These are phyloP conservation scores for Spodoptera frugiperda DNA, from an alignment of 1,140 invertebrate species.

Conservation along the genomic window DNA sequence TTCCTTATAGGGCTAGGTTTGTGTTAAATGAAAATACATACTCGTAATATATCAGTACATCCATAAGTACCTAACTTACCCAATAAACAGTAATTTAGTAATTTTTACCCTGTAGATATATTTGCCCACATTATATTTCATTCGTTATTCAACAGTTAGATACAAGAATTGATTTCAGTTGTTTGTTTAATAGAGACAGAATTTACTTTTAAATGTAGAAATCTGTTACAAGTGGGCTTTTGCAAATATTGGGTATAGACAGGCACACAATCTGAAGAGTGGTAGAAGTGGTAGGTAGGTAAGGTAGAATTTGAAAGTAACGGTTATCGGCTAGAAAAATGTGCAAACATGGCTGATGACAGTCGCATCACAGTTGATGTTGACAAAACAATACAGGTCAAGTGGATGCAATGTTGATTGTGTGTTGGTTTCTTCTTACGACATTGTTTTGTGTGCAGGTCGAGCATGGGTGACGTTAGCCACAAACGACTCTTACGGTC, in stretches of 20 bases:
- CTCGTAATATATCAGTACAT: too few relatives aligned
- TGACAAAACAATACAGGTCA: slow-evolving; percentile 18
- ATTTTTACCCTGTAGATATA: too few relatives aligned
- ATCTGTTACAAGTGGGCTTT: not conserved
- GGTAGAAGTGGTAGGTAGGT: not conserved
- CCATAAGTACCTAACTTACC: too few relatives aligned
- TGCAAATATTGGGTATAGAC: not conserved
- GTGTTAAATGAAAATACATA: too few relatives aligned
- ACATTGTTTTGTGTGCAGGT: slow-evolving; percentile 85
- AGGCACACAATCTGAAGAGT: slow-evolving; percentile 7
- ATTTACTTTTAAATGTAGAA: not conserved
- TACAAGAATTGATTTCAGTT: too few relatives aligned
- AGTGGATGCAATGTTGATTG: not conserved
- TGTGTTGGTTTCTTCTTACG: slow-evolving; percentile 16
- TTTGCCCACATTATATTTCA: too few relatives aligned
- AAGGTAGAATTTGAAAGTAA: slow-evolving; percentile 6
- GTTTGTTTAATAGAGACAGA: too few relatives aligned
- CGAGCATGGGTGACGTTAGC: slow-evolving; percentile 97
- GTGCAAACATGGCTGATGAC: not conserved
- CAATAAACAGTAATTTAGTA: too few relatives aligned
- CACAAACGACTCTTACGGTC: slow-evolving; percentile 97
- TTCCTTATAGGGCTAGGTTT: too few relatives aligned
- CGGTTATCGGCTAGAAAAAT: not conserved
- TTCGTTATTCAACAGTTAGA: too few relatives aligned
- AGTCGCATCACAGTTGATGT: not conserved